Evolutionary conservation across 2,888 invertebrate species (phyloP), one percentile per base, ranked within the genome.

Genomic region (Kuschelorhynchus macadamiae): DNA sequence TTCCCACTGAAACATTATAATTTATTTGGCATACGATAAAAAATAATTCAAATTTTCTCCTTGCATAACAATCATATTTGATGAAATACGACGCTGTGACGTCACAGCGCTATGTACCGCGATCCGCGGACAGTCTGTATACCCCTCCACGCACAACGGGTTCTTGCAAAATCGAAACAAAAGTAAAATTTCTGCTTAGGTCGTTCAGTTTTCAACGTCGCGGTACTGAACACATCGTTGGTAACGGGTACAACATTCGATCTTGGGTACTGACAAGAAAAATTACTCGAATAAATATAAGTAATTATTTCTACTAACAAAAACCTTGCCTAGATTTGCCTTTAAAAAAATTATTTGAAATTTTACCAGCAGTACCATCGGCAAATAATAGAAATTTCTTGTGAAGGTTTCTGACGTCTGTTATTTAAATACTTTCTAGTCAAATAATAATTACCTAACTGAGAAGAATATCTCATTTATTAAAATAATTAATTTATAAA

Each of bases 161-260:
- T 52, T 67, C 61, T 67, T 62, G 67, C 52, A 49, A 67, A 66
- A 53, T 21, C 5, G 11, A 60, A 60, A 25, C 59, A 59, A 53
- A 60, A 53, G 66, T 55, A 59, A 55, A 53, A 60, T 65, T 52
- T 55, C 30, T 46, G 47, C 39, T 12, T 39, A 16, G 9, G 53
- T 36, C 20, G 33, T 20, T 53, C 21, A 33, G 32, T 52, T 44
- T 18, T 12, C 18, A 50, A 17, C 33, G 32, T 16, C 52, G 61
- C 21, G 52, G 18, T 50, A 50, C 18, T 25, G 25, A 25, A 25
- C 25, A 25, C 25, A 16, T 11, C 14, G 25, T 20, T 21, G 21
- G 25, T 25, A 25, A 17, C 47, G 21, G 21, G 47, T 47, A 25
- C 25, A 3, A 25, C 25, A 25, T 25, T 5, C 7, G 7, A 25